phyloP scores from a whole-genome alignment of 35 echinoderm and acorn worm genomes.

The Ophioderma brevispina region DNA sequence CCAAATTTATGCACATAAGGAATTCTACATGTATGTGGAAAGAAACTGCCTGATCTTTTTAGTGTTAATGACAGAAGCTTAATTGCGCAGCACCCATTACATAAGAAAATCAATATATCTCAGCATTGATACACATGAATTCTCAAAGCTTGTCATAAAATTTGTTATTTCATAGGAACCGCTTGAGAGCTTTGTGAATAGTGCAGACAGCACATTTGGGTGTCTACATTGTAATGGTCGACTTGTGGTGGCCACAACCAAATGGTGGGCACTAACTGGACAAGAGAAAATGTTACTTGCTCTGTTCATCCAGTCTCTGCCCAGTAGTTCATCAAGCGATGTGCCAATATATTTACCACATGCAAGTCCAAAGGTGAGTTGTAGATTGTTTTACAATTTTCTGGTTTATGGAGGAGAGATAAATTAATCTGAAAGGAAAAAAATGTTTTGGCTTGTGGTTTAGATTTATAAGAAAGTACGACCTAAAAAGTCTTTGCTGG shows the following conservation, averaged over 20 bases:
- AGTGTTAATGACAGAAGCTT: too few relatives aligned
- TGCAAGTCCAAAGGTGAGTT: conserved; percentile 91
- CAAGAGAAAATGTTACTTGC: conserved; percentile 85
- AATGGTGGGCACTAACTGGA: conserved; percentile 93
- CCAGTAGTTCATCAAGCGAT: conserved; percentile 74
- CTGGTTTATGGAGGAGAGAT: too few relatives aligned
- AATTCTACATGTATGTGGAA: too few relatives aligned
- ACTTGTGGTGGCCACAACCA: conserved; percentile 74
- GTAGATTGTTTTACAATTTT: neutral
- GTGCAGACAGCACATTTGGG: conserved; percentile 90
- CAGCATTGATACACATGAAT: too few relatives aligned
- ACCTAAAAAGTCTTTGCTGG: too few relatives aligned
- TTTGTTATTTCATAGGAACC: conserved; percentile 74
- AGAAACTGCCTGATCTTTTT: too few relatives aligned
- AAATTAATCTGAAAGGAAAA: neutral
- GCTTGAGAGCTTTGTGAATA: conserved; percentile 75
- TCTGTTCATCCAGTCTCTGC: conserved; percentile 66
- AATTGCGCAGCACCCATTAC: too few relatives aligned
- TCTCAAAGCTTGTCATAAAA: too few relatives aligned
- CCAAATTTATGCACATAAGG: too few relatives aligned
- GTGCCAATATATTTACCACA: conserved; percentile 88
- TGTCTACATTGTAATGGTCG: conserved; percentile 85
- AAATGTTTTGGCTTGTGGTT: neutral
- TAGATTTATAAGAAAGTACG: neutral
- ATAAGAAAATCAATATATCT: too few relatives aligned